phyloP scores from a whole-genome alignment of 2,113 vertebrate species.

The Eclectus roratus region DNA sequence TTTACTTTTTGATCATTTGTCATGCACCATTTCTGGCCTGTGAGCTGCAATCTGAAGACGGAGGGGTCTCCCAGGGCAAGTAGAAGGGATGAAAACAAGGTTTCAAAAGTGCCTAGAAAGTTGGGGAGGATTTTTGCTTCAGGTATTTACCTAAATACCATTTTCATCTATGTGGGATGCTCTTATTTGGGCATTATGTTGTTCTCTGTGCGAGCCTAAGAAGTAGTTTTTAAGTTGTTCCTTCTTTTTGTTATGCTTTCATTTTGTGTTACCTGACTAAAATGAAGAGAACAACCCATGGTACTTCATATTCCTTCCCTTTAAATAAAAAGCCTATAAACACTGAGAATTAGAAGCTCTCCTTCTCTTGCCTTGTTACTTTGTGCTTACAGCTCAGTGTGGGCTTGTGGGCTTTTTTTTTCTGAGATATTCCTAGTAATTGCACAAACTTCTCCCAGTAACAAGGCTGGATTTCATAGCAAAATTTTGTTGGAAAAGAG shows the following conservation, averaged over 20 bases:
- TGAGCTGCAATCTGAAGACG: background rate
- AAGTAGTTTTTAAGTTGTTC: background rate
- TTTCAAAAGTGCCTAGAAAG: background rate
- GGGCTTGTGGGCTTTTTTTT: rapidly evolving
- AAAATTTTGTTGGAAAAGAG: background rate
- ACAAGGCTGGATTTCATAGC: background rate
- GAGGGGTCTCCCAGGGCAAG: background rate
- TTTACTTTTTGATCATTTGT: background rate
- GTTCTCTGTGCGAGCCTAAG: background rate
- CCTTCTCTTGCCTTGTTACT: background rate
- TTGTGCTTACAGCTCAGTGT: background rate
- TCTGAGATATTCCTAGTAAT: background rate
- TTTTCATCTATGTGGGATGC: background rate
- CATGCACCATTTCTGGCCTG: background rate
- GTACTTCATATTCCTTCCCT: background rate
- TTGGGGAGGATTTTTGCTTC: background rate
- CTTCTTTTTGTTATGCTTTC: background rate
- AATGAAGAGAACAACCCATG: background rate
- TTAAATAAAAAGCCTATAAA: background rate
- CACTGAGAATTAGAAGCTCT: background rate
- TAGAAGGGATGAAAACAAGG: background rate
- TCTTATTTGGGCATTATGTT: background rate
- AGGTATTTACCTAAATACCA: background rate
- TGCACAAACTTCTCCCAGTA: background rate
- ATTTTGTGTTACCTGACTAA: background rate